Base-by-base conservation (phyloP, 2,888 invertebrate genomes). In the Caenorhabditis sulstoni region DNA sequence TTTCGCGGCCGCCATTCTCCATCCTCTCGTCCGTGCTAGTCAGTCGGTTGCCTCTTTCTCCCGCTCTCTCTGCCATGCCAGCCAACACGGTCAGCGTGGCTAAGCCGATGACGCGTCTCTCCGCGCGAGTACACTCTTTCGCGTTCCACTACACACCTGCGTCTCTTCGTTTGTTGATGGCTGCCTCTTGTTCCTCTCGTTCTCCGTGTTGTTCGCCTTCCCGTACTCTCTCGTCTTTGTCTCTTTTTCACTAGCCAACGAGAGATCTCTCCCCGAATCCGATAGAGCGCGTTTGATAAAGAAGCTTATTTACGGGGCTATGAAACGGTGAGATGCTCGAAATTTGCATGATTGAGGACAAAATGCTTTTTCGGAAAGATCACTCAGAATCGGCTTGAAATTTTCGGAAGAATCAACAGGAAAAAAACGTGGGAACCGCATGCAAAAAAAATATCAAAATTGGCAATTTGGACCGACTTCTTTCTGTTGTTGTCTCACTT, bases 1-100 rank as follows among this genome's bases (percentile, higher is more conserved):
- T 35, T 64, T 58, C 64, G 55, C 73, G 64, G 64, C 73, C 73
- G 73, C 57, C 73, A 73, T 73, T 73, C 73, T 64, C 62, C 62
- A 29, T 71, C 59, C 59, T 59, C 64, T 73, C 64, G 47, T 64
- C 58, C 64, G 73, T 73, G 73, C 64, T 73, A 73, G 73, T 57
- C 58, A 49, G 49, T 64, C 64, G 64, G 44, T 58, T 41, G 59
- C 58, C 73, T 73, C 58, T 39, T 58, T 52, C 71, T 73, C 73
- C 52, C 29, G 29, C 29, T 55, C 64, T 73, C 64, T 73, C 64
- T 73, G 73, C 57, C 71, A 23, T 55, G 62, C 53, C 71, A 64
- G 35, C 23, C 50, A 64, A 22, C 64, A 14, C 11, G 50, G 68
- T 52, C 61, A 62, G n/a, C 50, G 11, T 47, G 7, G 55, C 47